Percentiles rank a stretch among this genome's conserved stretches.
These are phyloP conservation scores for Eristalis intricaria DNA, from an alignment of 2,888 invertebrate species.

Conservation along the genomic window DNA sequence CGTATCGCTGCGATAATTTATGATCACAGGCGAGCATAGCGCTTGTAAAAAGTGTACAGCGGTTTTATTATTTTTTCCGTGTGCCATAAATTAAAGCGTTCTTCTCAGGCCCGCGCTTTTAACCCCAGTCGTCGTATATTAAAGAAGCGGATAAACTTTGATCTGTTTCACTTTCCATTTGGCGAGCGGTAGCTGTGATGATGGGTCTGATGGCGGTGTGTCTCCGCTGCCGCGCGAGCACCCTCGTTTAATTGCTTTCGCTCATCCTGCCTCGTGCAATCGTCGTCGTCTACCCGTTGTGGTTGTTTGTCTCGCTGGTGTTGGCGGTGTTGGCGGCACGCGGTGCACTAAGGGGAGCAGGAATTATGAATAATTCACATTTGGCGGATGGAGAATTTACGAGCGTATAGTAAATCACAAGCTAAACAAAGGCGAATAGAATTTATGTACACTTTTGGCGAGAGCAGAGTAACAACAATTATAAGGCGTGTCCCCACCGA, in stretches of 20 bases:
- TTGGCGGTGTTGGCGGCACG: background rate
- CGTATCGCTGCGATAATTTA: slow-evolving; percentile 58
- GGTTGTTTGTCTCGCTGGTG: background rate
- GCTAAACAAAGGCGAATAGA: slow-evolving; percentile 53
- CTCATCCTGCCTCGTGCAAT: slow-evolving; percentile 31
- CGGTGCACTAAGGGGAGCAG: background rate
- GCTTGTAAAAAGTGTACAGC: slow-evolving; percentile 49
- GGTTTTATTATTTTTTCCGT: slow-evolving; percentile 64
- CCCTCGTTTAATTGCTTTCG: slow-evolving; percentile 56
- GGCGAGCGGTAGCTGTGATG: slow-evolving; percentile 31
- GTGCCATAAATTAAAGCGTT: slow-evolving; percentile 62
- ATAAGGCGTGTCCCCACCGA: slow-evolving; percentile 17
- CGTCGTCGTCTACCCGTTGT: background rate
- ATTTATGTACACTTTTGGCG: slow-evolving; percentile 55
- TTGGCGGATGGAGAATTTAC: slow-evolving; percentile 59
- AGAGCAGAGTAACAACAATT: slow-evolving; percentile 33
- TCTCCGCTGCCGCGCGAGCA: slow-evolving; percentile 5
- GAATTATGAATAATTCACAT: slow-evolving; percentile 65
- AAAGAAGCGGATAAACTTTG: slow-evolving; percentile 42
- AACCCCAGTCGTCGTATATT: slow-evolving; percentile 35
- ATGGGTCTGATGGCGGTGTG: slow-evolving; percentile 12
- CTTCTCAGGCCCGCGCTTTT: slow-evolving; percentile 41
- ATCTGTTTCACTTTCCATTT: slow-evolving; percentile 59
- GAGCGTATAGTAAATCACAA: slow-evolving; percentile 56
- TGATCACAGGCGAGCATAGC: slow-evolving; percentile 31